Percentiles rank a stretch among this genome's conserved stretches.
phyloP scores from a whole-genome alignment of 2,888 invertebrate species.

The Stenotaenia linearis region DNA sequence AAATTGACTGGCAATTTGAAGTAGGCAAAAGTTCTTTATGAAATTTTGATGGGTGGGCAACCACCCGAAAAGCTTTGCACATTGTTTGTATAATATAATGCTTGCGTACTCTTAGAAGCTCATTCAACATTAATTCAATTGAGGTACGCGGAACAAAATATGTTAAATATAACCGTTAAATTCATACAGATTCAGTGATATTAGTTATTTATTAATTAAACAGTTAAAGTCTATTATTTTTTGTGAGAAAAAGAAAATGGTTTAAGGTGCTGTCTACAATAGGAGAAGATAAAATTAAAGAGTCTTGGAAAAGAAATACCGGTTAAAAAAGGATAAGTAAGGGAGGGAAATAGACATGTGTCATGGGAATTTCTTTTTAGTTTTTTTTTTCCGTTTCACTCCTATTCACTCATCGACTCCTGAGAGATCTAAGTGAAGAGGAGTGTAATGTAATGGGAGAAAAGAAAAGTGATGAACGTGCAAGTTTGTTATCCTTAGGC shows the following conservation, averaged over 20 bases:
- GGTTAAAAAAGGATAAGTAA: background rate
- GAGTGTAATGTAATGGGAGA: constrained; percentile 10
- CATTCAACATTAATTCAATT: no score
- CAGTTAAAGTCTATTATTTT: background rate
- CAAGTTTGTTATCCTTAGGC: constrained; percentile 52
- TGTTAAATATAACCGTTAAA: no score
- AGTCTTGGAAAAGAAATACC: background rate
- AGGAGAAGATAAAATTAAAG: background rate
- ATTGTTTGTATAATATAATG: no score
- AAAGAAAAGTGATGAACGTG: constrained; percentile 23
- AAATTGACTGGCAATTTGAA: no score
- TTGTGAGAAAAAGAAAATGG: background rate
- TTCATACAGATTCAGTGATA: no score
- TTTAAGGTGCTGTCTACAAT: background rate
- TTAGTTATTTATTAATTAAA: background rate
- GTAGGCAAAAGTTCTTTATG: no score
- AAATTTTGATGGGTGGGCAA: no score
- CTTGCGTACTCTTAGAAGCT: no score
- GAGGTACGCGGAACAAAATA: no score
- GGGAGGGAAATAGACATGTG: background rate
- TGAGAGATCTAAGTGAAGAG: background rate
- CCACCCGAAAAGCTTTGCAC: no score
- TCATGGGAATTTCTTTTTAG: background rate
- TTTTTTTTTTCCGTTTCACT: background rate
- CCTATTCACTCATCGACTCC: constrained; percentile 11